Evolutionary conservation across 2,888 invertebrate species (phyloP), one percentile per base, ranked within the genome.

Genomic region (Sipha maydis): DNA sequence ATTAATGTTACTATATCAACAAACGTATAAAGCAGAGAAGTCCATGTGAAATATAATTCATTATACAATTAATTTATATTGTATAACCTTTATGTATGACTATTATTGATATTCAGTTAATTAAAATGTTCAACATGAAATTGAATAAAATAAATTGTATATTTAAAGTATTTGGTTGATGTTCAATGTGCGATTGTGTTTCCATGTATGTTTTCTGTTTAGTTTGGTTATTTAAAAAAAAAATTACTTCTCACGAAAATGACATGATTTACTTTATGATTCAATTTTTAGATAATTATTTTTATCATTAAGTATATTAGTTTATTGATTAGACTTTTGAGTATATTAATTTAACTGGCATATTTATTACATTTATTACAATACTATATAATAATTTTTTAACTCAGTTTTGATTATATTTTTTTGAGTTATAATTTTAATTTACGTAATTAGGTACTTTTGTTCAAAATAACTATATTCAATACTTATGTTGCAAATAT

Each of bases 1-100:
- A 99, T 99, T 91, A 99, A 99, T 93, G 99, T 99, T 91, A 99
- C 99, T 92, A 99, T 99, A 93, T 97, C 97, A 90, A 96, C 96
- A 31, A 88, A 88, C 48, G 88, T 88, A 1, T 88, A 82, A 88
- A 17, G 28, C 25, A 1, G 9, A 75, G 34, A 56, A 34, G 5
- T 54, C 5, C 14, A 54, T 28, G 19, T 21, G 28, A 71, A 83
- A 38, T 83, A 83, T 71, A 48, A 73, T 25, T 34, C 61, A 34
- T 79, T 61, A 34, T 61, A 14, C 3, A 61, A 79, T 79, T 79
- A 31, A 78, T 78, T 56, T 14, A 61, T 14, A 25, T 28, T 54
- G 7, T 79, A 79, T 25, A n/a, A 31, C 61, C 8, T 9, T 28
- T 67, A n/a, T 4, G 34, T 77, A 28, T 85, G 75, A 85, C 41